Conservation (phyloP, 2,113 vertebrate species). For the Tenebrosternarchus preto region DNA sequence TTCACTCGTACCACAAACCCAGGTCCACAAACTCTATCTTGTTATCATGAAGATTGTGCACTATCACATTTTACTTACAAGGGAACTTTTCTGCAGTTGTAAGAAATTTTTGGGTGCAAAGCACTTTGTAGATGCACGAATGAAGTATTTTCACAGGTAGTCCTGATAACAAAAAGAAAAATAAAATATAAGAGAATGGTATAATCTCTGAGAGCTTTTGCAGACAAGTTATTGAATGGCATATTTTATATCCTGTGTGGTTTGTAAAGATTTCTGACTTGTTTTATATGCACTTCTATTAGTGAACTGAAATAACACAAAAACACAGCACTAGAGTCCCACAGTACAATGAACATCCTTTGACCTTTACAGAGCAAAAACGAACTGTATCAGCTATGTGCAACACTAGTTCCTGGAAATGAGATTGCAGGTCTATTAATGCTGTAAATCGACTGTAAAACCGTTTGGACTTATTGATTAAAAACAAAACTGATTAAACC, state of each 20-base stretch:
- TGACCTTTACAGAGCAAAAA: too few species aligned
- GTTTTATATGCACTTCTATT: not conserved
- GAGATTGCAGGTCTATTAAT: too few species aligned
- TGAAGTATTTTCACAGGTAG: conserved; percentile 62
- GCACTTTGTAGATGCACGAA: conserved; percentile 55
- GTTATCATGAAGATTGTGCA: not conserved
- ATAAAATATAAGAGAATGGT: not conserved
- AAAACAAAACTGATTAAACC: too few species aligned
- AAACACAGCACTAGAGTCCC: too few species aligned
- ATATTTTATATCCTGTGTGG: not conserved
- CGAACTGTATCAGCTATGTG: too few species aligned
- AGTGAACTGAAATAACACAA: too few species aligned
- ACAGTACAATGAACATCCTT: too few species aligned
- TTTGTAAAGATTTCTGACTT: not conserved
- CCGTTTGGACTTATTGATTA: too few species aligned
- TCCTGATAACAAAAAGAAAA: conserved; percentile 46
- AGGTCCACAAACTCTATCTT: not conserved
- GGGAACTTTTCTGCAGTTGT: conserved; percentile 61
- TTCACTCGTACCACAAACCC: not conserved
- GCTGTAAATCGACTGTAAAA: too few species aligned
- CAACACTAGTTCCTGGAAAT: too few species aligned
- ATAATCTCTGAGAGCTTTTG: not conserved
- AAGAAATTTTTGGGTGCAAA: conserved; percentile 55
- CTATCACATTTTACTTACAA: conserved; percentile 59
- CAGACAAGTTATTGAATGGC: not conserved